Conservation (phyloP, 2,888 invertebrate species). For the Antitype chi region DNA sequence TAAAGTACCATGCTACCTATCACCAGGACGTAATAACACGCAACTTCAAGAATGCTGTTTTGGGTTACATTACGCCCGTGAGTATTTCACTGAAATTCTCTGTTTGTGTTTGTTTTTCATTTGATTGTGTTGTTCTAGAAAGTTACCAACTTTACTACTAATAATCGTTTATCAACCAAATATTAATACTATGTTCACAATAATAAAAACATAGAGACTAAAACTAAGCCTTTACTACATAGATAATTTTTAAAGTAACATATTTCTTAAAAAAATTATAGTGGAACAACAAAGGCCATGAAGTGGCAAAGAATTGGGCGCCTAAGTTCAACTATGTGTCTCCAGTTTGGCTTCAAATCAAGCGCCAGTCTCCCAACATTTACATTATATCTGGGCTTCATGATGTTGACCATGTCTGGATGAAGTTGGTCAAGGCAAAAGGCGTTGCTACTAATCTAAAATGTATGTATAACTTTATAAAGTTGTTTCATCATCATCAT, state of each 20-base stretch:
- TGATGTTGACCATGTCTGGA: slow-evolving; percentile 96
- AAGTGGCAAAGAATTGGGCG: slow-evolving; percentile 97
- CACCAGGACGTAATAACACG: slow-evolving; percentile 92
- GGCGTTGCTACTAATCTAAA: slow-evolving; percentile 90
- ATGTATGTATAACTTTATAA: slow-evolving; percentile 83
- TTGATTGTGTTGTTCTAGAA: not conserved
- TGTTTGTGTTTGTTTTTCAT: not conserved
- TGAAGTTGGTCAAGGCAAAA: slow-evolving; percentile 92
- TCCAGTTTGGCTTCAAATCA: slow-evolving; percentile 98
- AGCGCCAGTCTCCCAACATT: slow-evolving; percentile 90
- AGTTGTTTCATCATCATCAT: no score
- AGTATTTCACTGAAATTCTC: slow-evolving; percentile 61
- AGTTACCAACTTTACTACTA: not conserved
- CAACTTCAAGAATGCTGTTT: slow-evolving; percentile 93
- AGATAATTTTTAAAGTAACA: not conserved
- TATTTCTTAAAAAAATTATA: slow-evolving; percentile 74
- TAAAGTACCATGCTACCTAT: slow-evolving; percentile 94
- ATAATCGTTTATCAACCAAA: no score
- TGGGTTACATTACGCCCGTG: slow-evolving; percentile 98
- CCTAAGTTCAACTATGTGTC: slow-evolving; percentile 97
- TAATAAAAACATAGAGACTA: no score
- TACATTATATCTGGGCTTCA: slow-evolving; percentile 94
- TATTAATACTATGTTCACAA: no score
- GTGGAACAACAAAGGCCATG: slow-evolving; percentile 99
- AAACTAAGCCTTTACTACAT: not conserved